Evolutionary conservation across 1,140 invertebrate species (phyloP).

Genomic region (Drosophila tsacasi): DNA sequence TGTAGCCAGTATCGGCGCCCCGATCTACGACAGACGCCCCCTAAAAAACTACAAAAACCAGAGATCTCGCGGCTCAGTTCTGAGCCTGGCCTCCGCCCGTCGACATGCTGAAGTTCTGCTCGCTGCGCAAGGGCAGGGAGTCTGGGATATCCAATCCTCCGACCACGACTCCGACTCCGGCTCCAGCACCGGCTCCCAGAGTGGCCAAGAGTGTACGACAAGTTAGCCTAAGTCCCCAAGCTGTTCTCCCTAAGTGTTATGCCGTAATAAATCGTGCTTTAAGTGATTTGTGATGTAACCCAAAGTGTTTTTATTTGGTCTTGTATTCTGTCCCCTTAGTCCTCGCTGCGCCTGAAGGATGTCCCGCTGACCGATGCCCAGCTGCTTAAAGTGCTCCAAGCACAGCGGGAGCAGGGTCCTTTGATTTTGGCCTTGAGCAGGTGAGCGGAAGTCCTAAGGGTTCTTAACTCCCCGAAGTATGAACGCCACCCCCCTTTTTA

Average conservation of each 20-base stretch:
- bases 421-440: constrained; percentile 77
- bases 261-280: constrained; percentile 66
- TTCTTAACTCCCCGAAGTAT: background rate
- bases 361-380: constrained; percentile 65
- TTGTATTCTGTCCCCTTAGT: constrained; percentile 26
- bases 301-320: constrained; percentile 19
- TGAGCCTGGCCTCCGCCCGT: constrained; percentile 26
- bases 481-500: constrained; percentile 1
- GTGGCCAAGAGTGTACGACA: constrained; percentile 75
- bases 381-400: constrained; percentile 63
- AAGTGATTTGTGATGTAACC: constrained; percentile 60
- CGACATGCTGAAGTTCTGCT: constrained; percentile 75
- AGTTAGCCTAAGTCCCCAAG: constrained; percentile 45
- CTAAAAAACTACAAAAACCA: constrained; percentile 38
- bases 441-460: constrained; percentile 40
- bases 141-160: constrained; percentile 6
- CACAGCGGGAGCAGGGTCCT: constrained; percentile 70
- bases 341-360: constrained; percentile 71
- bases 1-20: constrained; percentile 43
- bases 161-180: constrained; percentile 12
- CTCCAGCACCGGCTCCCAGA: constrained; percentile 45
- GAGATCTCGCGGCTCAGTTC: constrained; percentile 45
- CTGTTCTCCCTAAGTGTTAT: constrained; percentile 53
- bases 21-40: constrained; percentile 49
- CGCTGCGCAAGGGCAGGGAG: constrained; percentile 54